These are phyloP conservation scores for Nannoperca australis DNA, from an alignment of 2,797 vertebrate genomes.

Conservation along the genomic window DNA sequence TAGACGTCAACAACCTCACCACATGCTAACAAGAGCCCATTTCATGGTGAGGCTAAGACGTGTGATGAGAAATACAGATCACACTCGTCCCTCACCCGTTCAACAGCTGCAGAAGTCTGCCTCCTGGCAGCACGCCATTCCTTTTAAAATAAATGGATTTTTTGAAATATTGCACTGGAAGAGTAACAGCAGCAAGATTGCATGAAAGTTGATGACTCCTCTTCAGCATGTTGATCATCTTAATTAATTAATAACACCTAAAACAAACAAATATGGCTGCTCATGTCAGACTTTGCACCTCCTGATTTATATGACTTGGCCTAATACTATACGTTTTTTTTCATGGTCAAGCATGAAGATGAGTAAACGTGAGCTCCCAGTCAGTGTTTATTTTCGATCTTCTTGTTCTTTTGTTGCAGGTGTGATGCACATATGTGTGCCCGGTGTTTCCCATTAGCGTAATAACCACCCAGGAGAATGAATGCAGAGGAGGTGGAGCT, in stretches of 20 bases:
- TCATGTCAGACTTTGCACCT: slow-evolving; percentile 37
- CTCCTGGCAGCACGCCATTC: background rate
- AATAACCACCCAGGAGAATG: slow-evolving; percentile 91
- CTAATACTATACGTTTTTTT: slow-evolving; percentile 6
- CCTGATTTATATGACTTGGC: slow-evolving; percentile 2
- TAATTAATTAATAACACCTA: background rate
- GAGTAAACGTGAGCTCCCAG: background rate
- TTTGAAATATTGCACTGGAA: slow-evolving; percentile 14
- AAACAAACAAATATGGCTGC: slow-evolving; percentile 13
- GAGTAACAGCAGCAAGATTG: background rate
- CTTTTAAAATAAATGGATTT: slow-evolving; percentile 15
- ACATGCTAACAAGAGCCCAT: slow-evolving; percentile 1
- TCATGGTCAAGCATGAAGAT: background rate
- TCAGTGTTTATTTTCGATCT: background rate
- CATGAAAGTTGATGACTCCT: background rate
- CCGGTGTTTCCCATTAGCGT: slow-evolving; percentile 86
- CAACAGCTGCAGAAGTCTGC: slow-evolving; percentile 6
- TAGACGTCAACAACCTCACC: background rate
- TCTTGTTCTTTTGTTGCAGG: slow-evolving; percentile 52
- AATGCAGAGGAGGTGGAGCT: slow-evolving; percentile 99
- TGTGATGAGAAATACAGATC: slow-evolving; percentile 1
- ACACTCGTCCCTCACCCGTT: slow-evolving; percentile 17
- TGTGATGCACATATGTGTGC: slow-evolving; percentile 89
- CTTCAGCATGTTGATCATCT: background rate
- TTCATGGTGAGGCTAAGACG: slow-evolving; percentile 3